Base-by-base conservation (phyloP, 2,113 vertebrate species). In the Pluvianellus socialis region DNA sequence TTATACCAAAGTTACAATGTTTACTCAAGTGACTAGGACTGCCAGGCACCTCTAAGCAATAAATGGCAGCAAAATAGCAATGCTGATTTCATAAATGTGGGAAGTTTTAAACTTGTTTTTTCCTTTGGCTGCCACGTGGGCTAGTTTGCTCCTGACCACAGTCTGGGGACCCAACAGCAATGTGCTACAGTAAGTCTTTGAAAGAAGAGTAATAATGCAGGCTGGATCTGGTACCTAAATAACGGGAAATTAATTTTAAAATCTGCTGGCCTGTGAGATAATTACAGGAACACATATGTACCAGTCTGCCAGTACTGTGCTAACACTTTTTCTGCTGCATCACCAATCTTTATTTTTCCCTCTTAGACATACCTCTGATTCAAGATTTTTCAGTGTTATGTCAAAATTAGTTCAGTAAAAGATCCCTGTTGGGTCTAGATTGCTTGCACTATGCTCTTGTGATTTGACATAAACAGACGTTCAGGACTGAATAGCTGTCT, bases 401-500 rank as follows among this genome's bases (percentile, higher is more conserved):
- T 80, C 85, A 92, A 91, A 96, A 96, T 85, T 91, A 87, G 72
- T 85, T 89, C 81, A 79, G 79, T 90, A 8, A 71, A 91, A 87
- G 68, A 61, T 40, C 42, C 75, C 58, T 52, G 77, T 77, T 63
- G 47, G 49, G 62, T 82, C 66, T 80, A 73, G 94, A 83, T 67
- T 95, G 84, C 90, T 80, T 80, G 76, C 76, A 47, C 63, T 76
- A 5, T 79, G 95, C 72, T 91, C 89, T 91, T 92, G 79, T 96
- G 96, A 92, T 88, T 97, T 94, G 68, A 89, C 58, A 62, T 94
- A 95, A 97, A 86, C 90, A 88, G 76, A 47, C 28, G 5, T 66
- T 95, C 62, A 68, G 75, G 63, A 87, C 70, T 83, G 86, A 90
- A 88, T 79, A 62, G 32, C 58, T 89, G 65, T 77, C 86, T 90